phyloP scores from a whole-genome alignment of 1,140 invertebrate genomes.

The Drosophila varians region DNA sequence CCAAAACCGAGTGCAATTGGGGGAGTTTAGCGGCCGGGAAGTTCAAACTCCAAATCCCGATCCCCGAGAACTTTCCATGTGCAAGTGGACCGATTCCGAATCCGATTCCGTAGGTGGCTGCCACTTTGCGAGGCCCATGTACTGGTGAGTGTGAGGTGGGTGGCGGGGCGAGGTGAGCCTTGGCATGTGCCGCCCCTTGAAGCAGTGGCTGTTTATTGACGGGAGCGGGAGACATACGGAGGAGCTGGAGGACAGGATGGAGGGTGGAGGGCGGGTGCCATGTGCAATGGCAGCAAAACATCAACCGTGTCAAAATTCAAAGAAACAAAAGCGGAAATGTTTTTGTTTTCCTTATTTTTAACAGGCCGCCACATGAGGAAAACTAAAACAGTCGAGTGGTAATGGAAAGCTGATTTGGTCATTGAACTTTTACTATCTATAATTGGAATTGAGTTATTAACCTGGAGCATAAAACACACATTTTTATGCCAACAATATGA shows the following conservation, averaged over 20 bases:
- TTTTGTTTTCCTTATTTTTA: slow-evolving; percentile 77
- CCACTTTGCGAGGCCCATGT: slow-evolving; percentile 56
- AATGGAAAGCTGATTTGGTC: slow-evolving; percentile 67
- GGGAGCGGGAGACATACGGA: not conserved
- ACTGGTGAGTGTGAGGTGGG: not conserved
- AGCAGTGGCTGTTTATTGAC: slow-evolving; percentile 45
- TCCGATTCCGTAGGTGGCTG: slow-evolving; percentile 64
- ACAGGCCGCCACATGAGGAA: slow-evolving; percentile 52
- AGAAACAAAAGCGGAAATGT: slow-evolving; percentile 81
- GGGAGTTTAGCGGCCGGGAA: slow-evolving; percentile 42
- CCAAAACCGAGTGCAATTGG: slow-evolving; percentile 13
- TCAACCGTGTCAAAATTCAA: slow-evolving; percentile 74
- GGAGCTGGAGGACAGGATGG: slow-evolving; percentile 5
- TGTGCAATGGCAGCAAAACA: slow-evolving; percentile 44
- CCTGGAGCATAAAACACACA: slow-evolving; percentile 2
- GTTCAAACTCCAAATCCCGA: slow-evolving; percentile 52
- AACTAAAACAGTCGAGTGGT: slow-evolving; percentile 57
- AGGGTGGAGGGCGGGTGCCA: slow-evolving; percentile 22
- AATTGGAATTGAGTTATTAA: slow-evolving; percentile 18
- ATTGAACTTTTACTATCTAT: slow-evolving; percentile 60
- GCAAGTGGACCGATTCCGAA: slow-evolving; percentile 52
- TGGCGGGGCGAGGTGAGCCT: not conserved
- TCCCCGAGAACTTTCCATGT: slow-evolving; percentile 50
- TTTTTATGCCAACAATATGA: too few relatives aligned
- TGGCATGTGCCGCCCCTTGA: slow-evolving; percentile 74